These are phyloP conservation scores for Mus pahari DNA, from an alignment of 2,113 vertebrate species.

Conservation along the genomic window DNA sequence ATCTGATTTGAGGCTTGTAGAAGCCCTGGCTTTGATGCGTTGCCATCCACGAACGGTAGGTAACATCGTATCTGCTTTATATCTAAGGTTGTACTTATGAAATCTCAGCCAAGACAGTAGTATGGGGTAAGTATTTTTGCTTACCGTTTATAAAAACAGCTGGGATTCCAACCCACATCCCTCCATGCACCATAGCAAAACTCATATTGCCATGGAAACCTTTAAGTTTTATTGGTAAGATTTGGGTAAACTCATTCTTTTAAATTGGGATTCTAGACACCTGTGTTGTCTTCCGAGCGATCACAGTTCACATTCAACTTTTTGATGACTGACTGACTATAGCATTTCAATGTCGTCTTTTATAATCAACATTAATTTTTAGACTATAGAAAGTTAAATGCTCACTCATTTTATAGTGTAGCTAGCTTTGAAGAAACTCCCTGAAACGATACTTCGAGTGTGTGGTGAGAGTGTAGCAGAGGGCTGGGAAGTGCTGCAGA, in stretches of 20 bases:
- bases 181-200: background rate
- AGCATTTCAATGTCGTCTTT: background rate
- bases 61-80: slow-evolving; percentile 51
- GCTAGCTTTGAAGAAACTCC: background rate
- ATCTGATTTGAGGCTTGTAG: slow-evolving; percentile 33
- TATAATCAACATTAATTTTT: background rate
- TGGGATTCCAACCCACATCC: background rate
- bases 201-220: background rate
- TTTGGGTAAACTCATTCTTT: background rate
- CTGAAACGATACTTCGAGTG: accelerated
- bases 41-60: background rate
- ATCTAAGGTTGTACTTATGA: slow-evolving; percentile 55
- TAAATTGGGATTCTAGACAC: background rate
- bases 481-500: background rate
- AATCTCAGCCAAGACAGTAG: background rate
- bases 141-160: slow-evolving; percentile 44
- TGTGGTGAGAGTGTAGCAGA: background rate
- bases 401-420: background rate
- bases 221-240: background rate
- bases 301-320: background rate
- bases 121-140: background rate
- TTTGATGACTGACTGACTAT: background rate
- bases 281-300: background rate
- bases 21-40: background rate
- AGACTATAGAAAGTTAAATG: background rate